Evolutionary conservation across 92 coral and sea anemone genomes (phyloP).

Genomic region (Diadumene lineata): DNA sequence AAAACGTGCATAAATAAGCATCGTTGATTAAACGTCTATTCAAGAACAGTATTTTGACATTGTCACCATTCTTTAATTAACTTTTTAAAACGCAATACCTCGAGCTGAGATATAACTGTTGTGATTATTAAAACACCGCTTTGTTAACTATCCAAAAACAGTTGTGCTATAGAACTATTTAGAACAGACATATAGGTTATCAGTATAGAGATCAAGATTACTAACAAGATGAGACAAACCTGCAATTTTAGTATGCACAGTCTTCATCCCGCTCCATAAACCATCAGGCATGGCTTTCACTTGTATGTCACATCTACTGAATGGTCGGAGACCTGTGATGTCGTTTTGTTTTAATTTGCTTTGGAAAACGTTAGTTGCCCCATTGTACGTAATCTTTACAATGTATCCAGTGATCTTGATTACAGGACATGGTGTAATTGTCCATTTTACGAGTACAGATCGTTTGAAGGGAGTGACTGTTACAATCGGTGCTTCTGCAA

Average conservation of each 20-base stretch:
- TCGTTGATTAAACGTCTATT: too few species aligned
- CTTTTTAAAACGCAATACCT: too few species aligned
- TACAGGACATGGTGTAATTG: not conserved
- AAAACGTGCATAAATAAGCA: too few species aligned
- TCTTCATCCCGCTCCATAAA: constrained; percentile 12
- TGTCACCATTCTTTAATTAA: too few species aligned
- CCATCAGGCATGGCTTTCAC: constrained; percentile 6
- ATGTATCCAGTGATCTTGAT: not conserved
- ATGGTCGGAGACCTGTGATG: constrained; percentile 15
- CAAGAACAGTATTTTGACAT: too few species aligned
- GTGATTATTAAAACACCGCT: too few species aligned
- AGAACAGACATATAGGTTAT: too few species aligned
- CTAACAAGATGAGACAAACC: constrained; percentile 3
- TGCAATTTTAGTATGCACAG: not conserved
- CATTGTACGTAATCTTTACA: not conserved
- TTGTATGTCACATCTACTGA: constrained; percentile 12
- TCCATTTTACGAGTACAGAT: not conserved
- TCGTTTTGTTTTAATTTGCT: not conserved
- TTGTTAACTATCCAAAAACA: too few species aligned
- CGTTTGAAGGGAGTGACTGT: not conserved
- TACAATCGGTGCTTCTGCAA: not conserved
- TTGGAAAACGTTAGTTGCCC: not conserved
- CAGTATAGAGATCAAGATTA: not conserved
- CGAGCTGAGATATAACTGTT: too few species aligned
- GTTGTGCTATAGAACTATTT: too few species aligned